Evolutionary conservation across 2,888 invertebrate genomes (phyloP).

Genomic region (Drosophila picticornis): DNA sequence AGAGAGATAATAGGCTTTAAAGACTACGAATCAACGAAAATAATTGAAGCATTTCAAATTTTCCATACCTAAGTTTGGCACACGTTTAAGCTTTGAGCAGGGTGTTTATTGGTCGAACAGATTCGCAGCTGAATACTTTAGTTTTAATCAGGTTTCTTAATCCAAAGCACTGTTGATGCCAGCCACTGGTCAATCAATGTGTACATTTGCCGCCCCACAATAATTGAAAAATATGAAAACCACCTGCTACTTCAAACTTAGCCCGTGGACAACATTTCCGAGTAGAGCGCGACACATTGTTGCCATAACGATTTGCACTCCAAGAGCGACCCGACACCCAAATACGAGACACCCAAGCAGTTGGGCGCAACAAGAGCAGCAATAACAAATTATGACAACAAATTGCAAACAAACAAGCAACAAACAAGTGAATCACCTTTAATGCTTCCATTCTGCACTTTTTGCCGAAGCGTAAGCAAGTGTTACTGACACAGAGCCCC

Average conservation of each 20-base stretch:
- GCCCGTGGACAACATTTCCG: slow-evolving; percentile 1
- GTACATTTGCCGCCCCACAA: slow-evolving; percentile 4
- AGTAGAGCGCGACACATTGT: slow-evolving; percentile 38
- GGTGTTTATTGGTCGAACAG: neutral
- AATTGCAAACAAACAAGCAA: slow-evolving; percentile 80
- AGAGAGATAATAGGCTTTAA: neutral
- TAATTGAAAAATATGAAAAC: slow-evolving; percentile 1
- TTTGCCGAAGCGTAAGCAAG: slow-evolving; percentile 44
- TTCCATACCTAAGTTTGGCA: neutral
- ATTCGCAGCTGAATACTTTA: neutral
- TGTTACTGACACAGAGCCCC: slow-evolving; percentile 20
- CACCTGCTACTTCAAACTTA: neutral
- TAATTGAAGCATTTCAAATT: neutral
- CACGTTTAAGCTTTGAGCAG: neutral
- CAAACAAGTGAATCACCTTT: slow-evolving; percentile 81
- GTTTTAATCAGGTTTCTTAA: neutral
- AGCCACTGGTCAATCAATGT: slow-evolving; percentile 8
- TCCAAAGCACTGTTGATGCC: neutral
- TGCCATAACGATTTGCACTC: slow-evolving; percentile 61
- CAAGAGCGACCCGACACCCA: slow-evolving; percentile 44
- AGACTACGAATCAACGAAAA: neutral
- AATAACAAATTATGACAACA: slow-evolving; percentile 74
- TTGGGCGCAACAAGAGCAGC: slow-evolving; percentile 24
- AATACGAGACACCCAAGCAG: slow-evolving; percentile 32
- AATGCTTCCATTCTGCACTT: slow-evolving; percentile 70